Evolutionary conservation across 2,113 vertebrate species (phyloP), one percentile per base, ranked within the genome.

Genomic region (Chlorodrepanis virens): DNA sequence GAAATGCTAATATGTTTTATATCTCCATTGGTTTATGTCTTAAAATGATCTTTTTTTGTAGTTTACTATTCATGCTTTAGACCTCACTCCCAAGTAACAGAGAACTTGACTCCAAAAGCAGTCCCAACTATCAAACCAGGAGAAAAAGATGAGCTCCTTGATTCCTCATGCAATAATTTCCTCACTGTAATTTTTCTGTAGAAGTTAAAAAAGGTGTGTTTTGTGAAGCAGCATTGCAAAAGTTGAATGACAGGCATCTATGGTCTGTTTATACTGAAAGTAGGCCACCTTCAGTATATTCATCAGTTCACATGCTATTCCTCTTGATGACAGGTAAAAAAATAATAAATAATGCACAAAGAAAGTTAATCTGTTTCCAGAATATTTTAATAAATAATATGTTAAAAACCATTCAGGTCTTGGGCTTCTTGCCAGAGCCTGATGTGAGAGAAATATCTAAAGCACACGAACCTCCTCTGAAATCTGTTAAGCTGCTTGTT

Each of bases 311-410:
- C 67, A 72, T 47, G 19, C 23, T 90, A 86, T 90, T 96, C 24
- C n/a, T 91, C n/a, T 86, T 5, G 8, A 70, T 89, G 52, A 49
- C 64, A 93, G 77, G 76, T 84, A 64, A 97, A 97, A 94, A 57
- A 95, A 90, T 88, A 81, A 95, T 96, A 96, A 97, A 97, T 96
- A 97, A 97, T 92, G 83, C 90, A 96, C 85, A 91, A 87, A 83
- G 53, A 63, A 93, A 84, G 68, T 79, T 95, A 97, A 96, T 96
- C 81, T 83, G 57, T 90, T 95, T 83, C 78, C 61, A 91, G 75
- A 86, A 64, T 88, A 79, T 93, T 95, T 96, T 95, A 93, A 94
- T 94, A 97, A 96, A 96, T 90, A 90, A 94, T 94, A 91, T 74
- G 86, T 89, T 74, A 57, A 91, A 96, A 97, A 25, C 61, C n/a